These are phyloP conservation scores for Choristoneura fumiferana DNA, from an alignment of 1,140 invertebrate species.

Conservation along the genomic window DNA sequence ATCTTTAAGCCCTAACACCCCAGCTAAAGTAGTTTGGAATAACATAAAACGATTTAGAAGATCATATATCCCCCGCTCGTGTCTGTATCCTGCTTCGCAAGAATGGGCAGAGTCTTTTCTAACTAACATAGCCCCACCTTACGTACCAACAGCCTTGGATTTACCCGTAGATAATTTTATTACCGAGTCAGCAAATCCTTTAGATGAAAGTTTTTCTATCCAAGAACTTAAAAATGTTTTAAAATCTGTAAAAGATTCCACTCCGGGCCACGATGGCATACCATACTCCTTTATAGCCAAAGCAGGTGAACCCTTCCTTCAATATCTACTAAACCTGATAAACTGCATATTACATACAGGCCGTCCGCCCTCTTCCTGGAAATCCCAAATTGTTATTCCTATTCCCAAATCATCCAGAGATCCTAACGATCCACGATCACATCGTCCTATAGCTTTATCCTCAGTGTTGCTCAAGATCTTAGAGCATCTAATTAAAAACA, in stretches of 20 bases:
- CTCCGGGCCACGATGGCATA: slow-evolving; percentile 6
- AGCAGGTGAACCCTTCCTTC: not conserved
- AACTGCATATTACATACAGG: not conserved
- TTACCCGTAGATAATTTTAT: not conserved
- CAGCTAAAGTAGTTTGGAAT: not conserved
- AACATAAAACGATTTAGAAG: not conserved
- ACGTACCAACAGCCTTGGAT: not conserved
- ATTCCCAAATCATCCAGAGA: slow-evolving; percentile 3
- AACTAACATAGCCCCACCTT: not conserved
- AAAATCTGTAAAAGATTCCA: not conserved
- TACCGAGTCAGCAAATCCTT: not conserved
- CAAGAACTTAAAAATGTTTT: not conserved
- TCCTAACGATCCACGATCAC: slow-evolving; percentile 6
- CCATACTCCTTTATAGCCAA: slow-evolving; percentile 1
- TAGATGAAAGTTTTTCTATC: not conserved
- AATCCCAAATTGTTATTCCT: not conserved
- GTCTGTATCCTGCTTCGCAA: not conserved
- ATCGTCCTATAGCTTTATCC: slow-evolving; percentile 18
- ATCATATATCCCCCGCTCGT: not conserved
- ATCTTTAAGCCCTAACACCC: slow-evolving; percentile 7
- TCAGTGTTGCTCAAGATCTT: slow-evolving; percentile 14
- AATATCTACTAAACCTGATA: not conserved
- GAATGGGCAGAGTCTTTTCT: not conserved
- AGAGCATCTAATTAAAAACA: slow-evolving; percentile 15
- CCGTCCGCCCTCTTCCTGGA: not conserved